Evolutionary conservation across 2,113 vertebrate species (phyloP).

Genomic region (Myiozetetes cayanensis): DNA sequence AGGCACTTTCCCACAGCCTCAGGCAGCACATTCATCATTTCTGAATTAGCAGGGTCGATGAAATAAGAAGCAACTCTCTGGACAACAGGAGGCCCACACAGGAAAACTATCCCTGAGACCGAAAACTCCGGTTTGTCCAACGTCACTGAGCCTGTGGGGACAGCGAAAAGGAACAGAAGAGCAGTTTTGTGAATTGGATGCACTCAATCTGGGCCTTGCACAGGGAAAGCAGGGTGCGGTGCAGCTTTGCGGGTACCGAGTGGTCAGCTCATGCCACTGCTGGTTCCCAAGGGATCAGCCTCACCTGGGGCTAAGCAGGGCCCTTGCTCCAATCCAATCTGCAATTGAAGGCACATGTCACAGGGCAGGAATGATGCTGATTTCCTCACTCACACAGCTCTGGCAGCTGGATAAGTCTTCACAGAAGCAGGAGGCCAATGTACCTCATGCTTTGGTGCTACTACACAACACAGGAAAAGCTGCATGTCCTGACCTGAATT

Average conservation of each 20-base stretch:
- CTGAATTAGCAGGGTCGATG: neutral
- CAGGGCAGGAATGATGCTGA: neutral
- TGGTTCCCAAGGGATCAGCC: neutral
- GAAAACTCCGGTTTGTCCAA: neutral
- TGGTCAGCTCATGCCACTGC: neutral
- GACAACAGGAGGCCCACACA: neutral
- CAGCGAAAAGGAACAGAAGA: neutral
- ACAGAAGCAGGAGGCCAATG: neutral
- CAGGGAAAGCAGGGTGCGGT: fast-evolving
- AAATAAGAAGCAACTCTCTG: neutral
- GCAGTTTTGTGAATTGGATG: neutral
- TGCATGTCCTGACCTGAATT: neutral
- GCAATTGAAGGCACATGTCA: neutral
- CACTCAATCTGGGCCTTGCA: neutral
- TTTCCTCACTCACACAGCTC: neutral
- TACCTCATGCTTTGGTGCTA: neutral
- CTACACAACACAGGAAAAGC: neutral
- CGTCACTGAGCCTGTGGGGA: fast-evolving
- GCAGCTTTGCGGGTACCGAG: neutral
- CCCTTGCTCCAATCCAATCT: neutral
- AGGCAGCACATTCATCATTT: neutral
- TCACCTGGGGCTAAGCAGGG: neutral
- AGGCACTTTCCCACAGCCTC: neutral
- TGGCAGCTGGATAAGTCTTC: neutral
- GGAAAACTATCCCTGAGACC: neutral